A percentile compares a stretch with the other conserved stretches of the same genome.
These are phyloP conservation scores for Halichoerus grypus DNA, from an alignment of 2,113 vertebrate species.

Conservation along the genomic window DNA sequence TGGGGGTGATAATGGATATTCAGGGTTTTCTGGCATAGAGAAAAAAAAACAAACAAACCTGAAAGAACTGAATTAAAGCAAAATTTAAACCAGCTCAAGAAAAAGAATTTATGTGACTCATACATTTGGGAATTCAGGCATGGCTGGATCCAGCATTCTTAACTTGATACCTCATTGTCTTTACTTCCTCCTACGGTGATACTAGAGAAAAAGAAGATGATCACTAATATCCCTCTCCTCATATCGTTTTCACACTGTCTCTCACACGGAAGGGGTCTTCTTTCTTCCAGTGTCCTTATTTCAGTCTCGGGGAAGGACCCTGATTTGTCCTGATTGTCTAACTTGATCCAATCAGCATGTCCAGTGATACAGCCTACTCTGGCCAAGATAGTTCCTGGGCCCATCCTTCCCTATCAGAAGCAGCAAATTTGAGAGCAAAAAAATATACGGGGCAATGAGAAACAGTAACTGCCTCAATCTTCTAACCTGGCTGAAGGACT, in stretches of 20 bases:
- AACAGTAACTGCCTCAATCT: background rate
- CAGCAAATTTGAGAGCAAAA: background rate
- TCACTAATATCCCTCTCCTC: background rate
- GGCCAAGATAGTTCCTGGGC: background rate
- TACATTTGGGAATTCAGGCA: slow-evolving; percentile 16
- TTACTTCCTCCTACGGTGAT: background rate
- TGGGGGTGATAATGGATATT: background rate
- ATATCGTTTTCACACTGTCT: background rate
- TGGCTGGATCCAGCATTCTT: background rate
- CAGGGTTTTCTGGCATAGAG: background rate
- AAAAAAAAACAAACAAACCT: background rate
- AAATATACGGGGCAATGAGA: background rate
- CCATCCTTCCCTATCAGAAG: background rate
- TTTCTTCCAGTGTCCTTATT: background rate
- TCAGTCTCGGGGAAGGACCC: background rate
- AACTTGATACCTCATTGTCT: background rate
- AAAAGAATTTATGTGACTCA: background rate
- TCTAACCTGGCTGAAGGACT: background rate
- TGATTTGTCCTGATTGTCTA: background rate
- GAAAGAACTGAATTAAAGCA: background rate
- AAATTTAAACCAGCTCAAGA: slow-evolving; percentile 44
- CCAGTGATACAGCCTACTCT: background rate
- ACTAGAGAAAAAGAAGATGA: background rate
- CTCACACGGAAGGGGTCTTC: background rate
- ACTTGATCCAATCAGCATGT: background rate